Evolutionary conservation across 2,888 invertebrate genomes (phyloP).

Genomic region (Eupithecia insigniata): DNA sequence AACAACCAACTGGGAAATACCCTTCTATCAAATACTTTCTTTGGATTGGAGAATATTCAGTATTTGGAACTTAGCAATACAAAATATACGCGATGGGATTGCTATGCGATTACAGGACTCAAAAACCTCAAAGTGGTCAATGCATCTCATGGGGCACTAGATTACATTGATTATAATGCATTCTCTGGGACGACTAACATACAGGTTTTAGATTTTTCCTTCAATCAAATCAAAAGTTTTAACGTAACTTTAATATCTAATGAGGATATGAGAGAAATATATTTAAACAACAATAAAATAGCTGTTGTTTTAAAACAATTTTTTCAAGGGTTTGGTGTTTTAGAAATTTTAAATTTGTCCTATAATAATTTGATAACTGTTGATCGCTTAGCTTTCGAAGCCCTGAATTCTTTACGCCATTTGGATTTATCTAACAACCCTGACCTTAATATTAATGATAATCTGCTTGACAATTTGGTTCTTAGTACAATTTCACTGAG

Average conservation of each 20-base stretch:
- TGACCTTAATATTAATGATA: slow-evolving; percentile 13
- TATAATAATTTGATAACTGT: slow-evolving; percentile 16
- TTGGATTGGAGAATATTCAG: slow-evolving; percentile 25
- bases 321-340: slow-evolving; percentile 8
- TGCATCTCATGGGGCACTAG: slow-evolving; percentile 20
- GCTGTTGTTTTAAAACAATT: slow-evolving; percentile 11
- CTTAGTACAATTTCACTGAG: slow-evolving; percentile 12
- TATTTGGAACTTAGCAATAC: slow-evolving; percentile 24
- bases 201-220: slow-evolving; percentile 21
- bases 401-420: slow-evolving; percentile 8
- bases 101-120: slow-evolving; percentile 20
- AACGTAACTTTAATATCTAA: slow-evolving; percentile 20
- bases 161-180: slow-evolving; percentile 19
- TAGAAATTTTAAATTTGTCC: slow-evolving; percentile 19
- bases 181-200: slow-evolving; percentile 18
- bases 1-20: slow-evolving; percentile 16
- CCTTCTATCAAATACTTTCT: slow-evolving; percentile 22
- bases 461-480: slow-evolving; percentile 11
- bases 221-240: slow-evolving; percentile 17
- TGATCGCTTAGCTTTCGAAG: slow-evolving; percentile 15
- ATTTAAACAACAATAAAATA: slow-evolving; percentile 26
- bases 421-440: slow-evolving; percentile 25
- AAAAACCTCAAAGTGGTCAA: slow-evolving; percentile 17
- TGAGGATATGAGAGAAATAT: slow-evolving; percentile 13
- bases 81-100: slow-evolving; percentile 15